phyloP scores from a whole-genome alignment of 2,113 vertebrate species.

The Caranx ignobilis region DNA sequence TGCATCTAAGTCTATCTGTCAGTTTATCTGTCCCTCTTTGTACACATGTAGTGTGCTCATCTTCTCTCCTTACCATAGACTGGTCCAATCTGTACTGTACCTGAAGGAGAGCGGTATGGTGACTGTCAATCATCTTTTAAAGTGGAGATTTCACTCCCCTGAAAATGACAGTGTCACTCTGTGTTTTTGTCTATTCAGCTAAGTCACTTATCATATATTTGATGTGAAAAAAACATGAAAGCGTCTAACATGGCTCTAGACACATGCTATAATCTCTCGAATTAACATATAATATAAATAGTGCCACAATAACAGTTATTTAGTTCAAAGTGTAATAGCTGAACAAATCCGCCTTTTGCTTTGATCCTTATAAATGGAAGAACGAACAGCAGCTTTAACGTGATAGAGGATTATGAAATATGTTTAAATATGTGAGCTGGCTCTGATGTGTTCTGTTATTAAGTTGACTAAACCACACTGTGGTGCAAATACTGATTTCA shows the following conservation, averaged over 20 bases:
- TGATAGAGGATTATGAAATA: constrained; percentile 54
- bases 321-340: constrained; percentile 45
- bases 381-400: constrained; percentile 27
- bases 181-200: constrained; percentile 17
- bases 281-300: constrained; percentile 54
- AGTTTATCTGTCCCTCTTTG: constrained; percentile 1
- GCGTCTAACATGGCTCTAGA: background rate
- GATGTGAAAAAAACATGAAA: constrained; percentile 22
- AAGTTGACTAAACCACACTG: constrained; percentile 8
- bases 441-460: constrained; percentile 19
- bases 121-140: constrained; percentile 10
- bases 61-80: background rate
- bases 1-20: constrained; percentile 7
- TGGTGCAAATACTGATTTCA: constrained; percentile 9
- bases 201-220: constrained; percentile 23
- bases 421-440: constrained; percentile 23
- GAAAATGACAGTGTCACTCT: background rate
- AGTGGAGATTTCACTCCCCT: constrained; percentile 6
- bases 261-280: constrained; percentile 47
- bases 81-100: background rate
- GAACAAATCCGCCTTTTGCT: constrained; percentile 50
- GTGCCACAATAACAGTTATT: constrained; percentile 52
- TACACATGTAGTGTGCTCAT: constrained; percentile 1
- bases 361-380: constrained; percentile 64
- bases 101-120: background rate